These are phyloP conservation scores for Dinothrombium tinctorium DNA, from an alignment of 1,140 invertebrate genomes.

Conservation along the genomic window DNA sequence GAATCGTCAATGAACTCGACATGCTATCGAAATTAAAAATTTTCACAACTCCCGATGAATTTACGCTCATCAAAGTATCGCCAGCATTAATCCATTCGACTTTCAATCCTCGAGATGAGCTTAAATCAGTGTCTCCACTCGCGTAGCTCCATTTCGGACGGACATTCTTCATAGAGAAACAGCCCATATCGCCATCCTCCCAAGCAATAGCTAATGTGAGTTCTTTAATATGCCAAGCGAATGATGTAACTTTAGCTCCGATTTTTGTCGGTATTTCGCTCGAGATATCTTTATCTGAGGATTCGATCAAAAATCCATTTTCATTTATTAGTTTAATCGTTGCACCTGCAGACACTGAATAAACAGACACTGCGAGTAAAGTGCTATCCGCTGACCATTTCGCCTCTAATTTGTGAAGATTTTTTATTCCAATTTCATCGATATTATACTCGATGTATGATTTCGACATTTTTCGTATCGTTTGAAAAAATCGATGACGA, in stretches of 20 bases:
- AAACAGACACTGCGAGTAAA: constrained; percentile 56
- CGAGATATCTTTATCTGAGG: constrained; percentile 23
- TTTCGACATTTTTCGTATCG: too few species aligned
- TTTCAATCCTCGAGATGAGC: not conserved
- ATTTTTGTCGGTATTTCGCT: constrained; percentile 34
- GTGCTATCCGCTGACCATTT: constrained; percentile 55
- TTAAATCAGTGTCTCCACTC: not conserved
- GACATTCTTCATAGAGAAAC: not conserved
- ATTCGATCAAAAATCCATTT: constrained; percentile 49
- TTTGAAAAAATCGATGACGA: too few species aligned
- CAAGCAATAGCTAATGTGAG: constrained; percentile 57
- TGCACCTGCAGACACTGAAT: constrained; percentile 58
- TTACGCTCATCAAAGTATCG: not conserved
- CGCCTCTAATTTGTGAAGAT: constrained; percentile 32
- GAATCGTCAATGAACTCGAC: not conserved
- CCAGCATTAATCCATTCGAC: not conserved
- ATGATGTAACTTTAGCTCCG: constrained; percentile 44
- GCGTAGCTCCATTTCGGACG: not conserved
- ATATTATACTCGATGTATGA: constrained; percentile 13
- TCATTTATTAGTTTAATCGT: constrained; percentile 67
- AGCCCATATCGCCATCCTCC: constrained; percentile 65
- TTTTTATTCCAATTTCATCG: constrained; percentile 13
- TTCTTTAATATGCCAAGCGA: constrained; percentile 70
- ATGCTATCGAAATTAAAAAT: constrained; percentile 2
- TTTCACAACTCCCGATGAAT: not conserved